phyloP scores from a whole-genome alignment of 1,140 invertebrate species.

The Oryzaephilus surinamensis region DNA sequence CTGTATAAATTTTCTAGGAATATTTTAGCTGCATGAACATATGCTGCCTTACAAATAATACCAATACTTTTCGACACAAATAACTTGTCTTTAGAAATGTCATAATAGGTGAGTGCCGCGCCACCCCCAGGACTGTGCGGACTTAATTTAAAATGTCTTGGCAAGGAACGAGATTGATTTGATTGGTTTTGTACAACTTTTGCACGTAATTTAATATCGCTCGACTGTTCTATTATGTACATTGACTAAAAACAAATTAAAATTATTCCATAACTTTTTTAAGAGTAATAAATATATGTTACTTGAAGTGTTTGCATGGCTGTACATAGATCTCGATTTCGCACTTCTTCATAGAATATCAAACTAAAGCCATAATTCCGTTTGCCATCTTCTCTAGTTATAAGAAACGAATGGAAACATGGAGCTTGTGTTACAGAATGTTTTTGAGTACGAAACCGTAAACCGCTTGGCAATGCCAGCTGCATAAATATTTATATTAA shows the following conservation, averaged over 20 bases:
- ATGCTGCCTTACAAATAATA: constrained; percentile 81
- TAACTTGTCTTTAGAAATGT: constrained; percentile 84
- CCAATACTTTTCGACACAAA: constrained; percentile 93
- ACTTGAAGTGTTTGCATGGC: constrained; percentile 91
- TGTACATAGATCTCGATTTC: constrained; percentile 80
- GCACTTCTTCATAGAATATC: constrained; percentile 92
- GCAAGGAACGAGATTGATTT: constrained; percentile 64
- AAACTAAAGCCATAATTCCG: constrained; percentile 88
- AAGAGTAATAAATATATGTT: too few species aligned
- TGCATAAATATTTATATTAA: constrained; percentile 40
- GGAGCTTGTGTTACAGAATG: constrained; percentile 66
- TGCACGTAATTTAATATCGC: constrained; percentile 55
- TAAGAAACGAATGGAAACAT: constrained; percentile 92
- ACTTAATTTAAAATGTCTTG: constrained; percentile 77
- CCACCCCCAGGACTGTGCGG: constrained; percentile 61
- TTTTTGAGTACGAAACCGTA: constrained; percentile 90
- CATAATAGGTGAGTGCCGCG: constrained; percentile 76
- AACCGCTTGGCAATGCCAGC: constrained; percentile 86
- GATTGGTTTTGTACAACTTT: constrained; percentile 40
- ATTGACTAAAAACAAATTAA: constrained; percentile 54
- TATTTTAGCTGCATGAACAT: constrained; percentile 71
- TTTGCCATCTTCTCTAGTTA: constrained; percentile 92
- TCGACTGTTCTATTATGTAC: constrained; percentile 82
- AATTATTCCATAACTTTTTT: constrained; percentile 8
- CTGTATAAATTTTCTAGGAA: constrained; percentile 82